phyloP scores from a whole-genome alignment of 2,797 vertebrate species.

The Echeneis naucrates region DNA sequence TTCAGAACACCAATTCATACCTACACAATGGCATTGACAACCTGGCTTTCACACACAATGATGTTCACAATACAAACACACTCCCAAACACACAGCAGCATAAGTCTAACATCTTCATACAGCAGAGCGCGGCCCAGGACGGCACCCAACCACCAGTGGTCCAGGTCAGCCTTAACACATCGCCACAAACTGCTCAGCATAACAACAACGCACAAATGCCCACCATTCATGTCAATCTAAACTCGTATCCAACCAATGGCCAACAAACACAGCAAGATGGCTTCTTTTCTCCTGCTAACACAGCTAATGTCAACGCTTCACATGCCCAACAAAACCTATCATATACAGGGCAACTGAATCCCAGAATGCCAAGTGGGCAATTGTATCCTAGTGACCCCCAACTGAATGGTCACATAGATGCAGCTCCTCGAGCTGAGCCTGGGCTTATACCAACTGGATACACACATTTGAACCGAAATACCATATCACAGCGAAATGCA shows the following conservation, averaged over 20 bases:
- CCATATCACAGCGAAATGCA: constrained; percentile 48
- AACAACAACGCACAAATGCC: constrained; percentile 70
- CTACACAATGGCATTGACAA: constrained; percentile 75
- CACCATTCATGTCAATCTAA: constrained; percentile 83
- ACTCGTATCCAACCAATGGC: constrained; percentile 63
- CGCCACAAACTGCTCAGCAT: constrained; percentile 54
- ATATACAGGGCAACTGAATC: constrained; percentile 25
- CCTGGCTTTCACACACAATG: constrained; percentile 52
- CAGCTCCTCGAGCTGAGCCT: constrained; percentile 15
- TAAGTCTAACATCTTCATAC: constrained; percentile 81
- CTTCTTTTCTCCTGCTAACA: constrained; percentile 18
- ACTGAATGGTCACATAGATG: constrained; percentile 11
- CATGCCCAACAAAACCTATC: constrained; percentile 38
- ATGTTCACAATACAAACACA: constrained; percentile 54
- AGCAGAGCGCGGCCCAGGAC: constrained; percentile 62
- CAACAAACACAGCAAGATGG: constrained; percentile 54
- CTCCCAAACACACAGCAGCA: constrained; percentile 58
- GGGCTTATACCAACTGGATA: constrained; percentile 70
- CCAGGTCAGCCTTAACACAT: constrained; percentile 79
- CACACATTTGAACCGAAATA: constrained; percentile 63
- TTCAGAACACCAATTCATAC: constrained; percentile 65
- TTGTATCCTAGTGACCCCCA: constrained; percentile 17
- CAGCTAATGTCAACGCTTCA: constrained; percentile 22
- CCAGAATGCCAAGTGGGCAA: constrained; percentile 45
- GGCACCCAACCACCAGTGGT: constrained; percentile 63